These are phyloP conservation scores for Parochlus steinenii DNA, from an alignment of 2,888 invertebrate species.

Conservation along the genomic window DNA sequence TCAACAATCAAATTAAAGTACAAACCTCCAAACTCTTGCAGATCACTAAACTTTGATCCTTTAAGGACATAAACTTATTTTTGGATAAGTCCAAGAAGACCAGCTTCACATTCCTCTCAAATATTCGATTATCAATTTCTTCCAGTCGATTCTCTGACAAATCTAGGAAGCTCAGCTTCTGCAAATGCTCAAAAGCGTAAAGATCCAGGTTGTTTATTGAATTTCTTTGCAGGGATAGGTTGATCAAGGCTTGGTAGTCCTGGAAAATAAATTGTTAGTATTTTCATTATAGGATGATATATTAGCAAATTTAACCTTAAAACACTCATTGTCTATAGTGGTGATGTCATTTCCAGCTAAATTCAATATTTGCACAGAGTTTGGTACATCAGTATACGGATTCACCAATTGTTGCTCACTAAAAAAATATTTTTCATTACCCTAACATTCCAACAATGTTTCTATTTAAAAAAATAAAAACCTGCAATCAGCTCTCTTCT, in stretches of 20 bases:
- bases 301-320: conserved; percentile 31
- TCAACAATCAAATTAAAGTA: conserved; percentile 1
- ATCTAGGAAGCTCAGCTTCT: conserved; percentile 35
- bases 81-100: conserved; percentile 39
- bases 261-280: conserved; percentile 14
- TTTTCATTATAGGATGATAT: neutral
- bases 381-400: conserved; percentile 40
- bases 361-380: conserved; percentile 40
- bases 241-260: conserved; percentile 21
- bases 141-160: conserved; percentile 44
- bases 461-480: neutral
- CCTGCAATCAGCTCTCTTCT: conserved; percentile 9
- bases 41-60: conserved; percentile 38
- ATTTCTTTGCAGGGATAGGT: conserved; percentile 34
- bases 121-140: conserved; percentile 34
- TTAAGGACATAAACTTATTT: conserved; percentile 40
- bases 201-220: conserved; percentile 43
- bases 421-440: conserved; percentile 1
- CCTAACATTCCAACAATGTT: conserved; percentile 17
- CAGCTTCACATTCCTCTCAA: conserved; percentile 37
- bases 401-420: conserved; percentile 40
- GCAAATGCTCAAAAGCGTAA: conserved; percentile 39
- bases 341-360: conserved; percentile 44
- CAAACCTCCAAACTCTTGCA: conserved; percentile 36
- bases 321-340: conserved; percentile 40